Evolutionary conservation across 2,797 vertebrate genomes (phyloP), one percentile per base, ranked within the genome.

Genomic region (Holocentrus rufus): DNA sequence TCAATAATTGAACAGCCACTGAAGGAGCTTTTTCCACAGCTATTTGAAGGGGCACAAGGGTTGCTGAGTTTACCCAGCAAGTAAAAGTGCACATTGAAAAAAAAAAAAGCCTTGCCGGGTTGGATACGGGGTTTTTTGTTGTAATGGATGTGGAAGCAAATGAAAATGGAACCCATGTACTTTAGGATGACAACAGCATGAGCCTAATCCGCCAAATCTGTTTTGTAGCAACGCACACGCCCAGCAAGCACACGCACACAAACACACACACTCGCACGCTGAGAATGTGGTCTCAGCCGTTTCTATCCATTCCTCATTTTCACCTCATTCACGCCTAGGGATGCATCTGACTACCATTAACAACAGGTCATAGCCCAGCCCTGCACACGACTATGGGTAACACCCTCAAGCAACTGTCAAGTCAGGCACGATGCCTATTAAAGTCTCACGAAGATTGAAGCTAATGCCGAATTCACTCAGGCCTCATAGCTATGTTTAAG

Each of bases 281-380:
- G 58, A 82, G 81, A 76, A 57, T 46, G 30, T 69, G 91, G 93
- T 86, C 94, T 91, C 94, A 94, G 93, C 93, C 91, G 93, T 86
- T 93, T 82, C 81, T 66, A 76, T 75, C 84, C 60, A 1, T 71
- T 88, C 85, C 89, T 94, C 90, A 94, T 94, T 94, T 92, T 93
- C 93, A 94, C 91, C 93, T 93, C 91, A 93, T 94, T 94, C 85
- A 60, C 94, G 65, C 93, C 88, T 92, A 75, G 74, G 39, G 81
- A 86, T 91, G 83, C 84, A 79, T 90, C 90, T 91, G 91, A 89
- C 90, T 91, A 87, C 90, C 58, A 93, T 93, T 94, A 93, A 90
- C 90, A 87, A 90, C 84, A 89, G 93, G 92, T 94, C 90, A 86
- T 74, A 88, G 82, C 85, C 85, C 81, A 68, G 84, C 81, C 46